A percentile compares a stretch with the other conserved stretches of the same genome.
phyloP scores from a whole-genome alignment of 1,140 invertebrate genomes.

The Paralvinella palmiformis region DNA sequence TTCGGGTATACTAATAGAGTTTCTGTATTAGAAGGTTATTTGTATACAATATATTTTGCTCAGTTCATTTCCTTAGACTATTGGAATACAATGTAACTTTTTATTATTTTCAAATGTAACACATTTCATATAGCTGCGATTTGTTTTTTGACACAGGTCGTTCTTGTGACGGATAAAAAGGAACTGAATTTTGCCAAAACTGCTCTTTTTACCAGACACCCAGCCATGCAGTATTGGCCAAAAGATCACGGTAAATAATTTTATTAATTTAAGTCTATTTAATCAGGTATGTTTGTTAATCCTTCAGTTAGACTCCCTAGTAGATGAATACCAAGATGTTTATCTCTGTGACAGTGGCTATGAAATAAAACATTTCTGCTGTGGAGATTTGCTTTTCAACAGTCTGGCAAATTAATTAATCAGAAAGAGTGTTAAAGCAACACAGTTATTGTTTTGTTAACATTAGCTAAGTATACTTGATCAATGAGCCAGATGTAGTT shows the following conservation, averaged over 20 bases:
- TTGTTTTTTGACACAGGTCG: neutral
- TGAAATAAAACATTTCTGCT: too few relatives aligned
- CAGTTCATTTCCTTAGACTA: neutral
- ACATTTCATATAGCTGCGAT: neutral
- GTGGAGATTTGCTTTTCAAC: too few relatives aligned
- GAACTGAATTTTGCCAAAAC: slow-evolving; percentile 60
- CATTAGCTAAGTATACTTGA: too few relatives aligned
- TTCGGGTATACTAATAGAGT: neutral
- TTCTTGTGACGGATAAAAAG: slow-evolving; percentile 55
- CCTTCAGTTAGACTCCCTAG: too few relatives aligned
- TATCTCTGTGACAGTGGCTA: too few relatives aligned
- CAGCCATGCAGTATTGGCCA: slow-evolving; percentile 61
- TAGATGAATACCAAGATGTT: too few relatives aligned
- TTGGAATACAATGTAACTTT: neutral
- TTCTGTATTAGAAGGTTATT: neutral
- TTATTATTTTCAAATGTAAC: neutral
- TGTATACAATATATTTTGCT: neutral
- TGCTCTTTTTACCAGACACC: slow-evolving; percentile 65
- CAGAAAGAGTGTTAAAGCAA: too few relatives aligned
- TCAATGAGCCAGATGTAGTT: too few relatives aligned
- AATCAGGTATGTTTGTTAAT: too few relatives aligned
- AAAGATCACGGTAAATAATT: slow-evolving; percentile 53
- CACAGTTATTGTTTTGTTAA: too few relatives aligned
- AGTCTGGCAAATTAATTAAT: too few relatives aligned
- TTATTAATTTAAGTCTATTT: too few relatives aligned